Base-by-base conservation (phyloP, 2,888 invertebrate species). In the Agrilus mali region DNA sequence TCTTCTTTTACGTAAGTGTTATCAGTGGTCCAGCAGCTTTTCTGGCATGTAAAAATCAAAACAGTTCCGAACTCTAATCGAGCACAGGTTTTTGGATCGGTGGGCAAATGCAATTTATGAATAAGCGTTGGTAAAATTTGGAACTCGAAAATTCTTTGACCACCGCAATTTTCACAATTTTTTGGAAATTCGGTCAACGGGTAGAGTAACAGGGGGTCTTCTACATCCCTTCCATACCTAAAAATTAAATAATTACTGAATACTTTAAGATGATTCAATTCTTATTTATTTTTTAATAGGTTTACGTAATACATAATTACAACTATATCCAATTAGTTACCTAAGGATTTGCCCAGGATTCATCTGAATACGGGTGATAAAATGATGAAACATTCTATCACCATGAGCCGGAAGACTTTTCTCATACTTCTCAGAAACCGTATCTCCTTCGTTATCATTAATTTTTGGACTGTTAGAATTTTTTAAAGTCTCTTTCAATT, bases 31-130 rank as follows among this genome's bases (percentile, higher is more conserved):
- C 92, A 92, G 65, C 93, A 93, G 60, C 87, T 90, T 55, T 77
- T 76, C 33, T 76, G 69, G 62, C 93, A 94, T 2, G 90, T 86
- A 61, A 81, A 92, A 13, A 92, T 69, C 12, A 90, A 67, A 3
- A 89, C 82, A n/a, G 87, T 89, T 7, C 92, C 86, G 63, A 86
- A 92, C 64, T 93, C 92, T 34, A 87, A 65, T 50, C 78, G 73
- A 6, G 71, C 55, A 8, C 73, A 65, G 37, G 65, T 58, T n/a
- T 41, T 43, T 4, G 36, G 38, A 45, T 53, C 54, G 22, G 49
- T 42, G 14, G 69, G 64, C 38, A 87, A 64, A 41, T 70, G 70
- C 32, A 90, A 67, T 43, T 81, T 77, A 15, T 82, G 77, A 43
- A 90, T 80, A 33, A 90, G 70, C 2, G 84, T 82, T 0, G 93